Evolutionary conservation across 2,888 invertebrate species (phyloP).

Genomic region (Ethmia dodecea): DNA sequence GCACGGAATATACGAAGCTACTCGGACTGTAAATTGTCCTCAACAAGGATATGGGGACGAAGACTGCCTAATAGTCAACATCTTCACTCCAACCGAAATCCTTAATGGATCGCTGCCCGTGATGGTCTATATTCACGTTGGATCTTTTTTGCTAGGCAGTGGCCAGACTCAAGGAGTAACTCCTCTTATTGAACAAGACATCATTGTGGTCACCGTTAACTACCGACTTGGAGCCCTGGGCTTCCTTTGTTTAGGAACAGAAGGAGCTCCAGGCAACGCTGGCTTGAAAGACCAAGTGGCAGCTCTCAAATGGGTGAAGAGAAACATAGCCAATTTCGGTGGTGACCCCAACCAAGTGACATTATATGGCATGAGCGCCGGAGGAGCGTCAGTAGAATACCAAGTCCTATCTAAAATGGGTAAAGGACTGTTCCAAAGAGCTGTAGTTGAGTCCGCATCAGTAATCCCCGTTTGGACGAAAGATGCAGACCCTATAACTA

Average conservation of each 20-base stretch:
- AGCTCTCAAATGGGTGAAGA: constrained; percentile 30
- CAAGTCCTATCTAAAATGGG: constrained; percentile 30
- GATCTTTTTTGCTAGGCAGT: constrained; percentile 26
- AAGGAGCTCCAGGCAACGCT: constrained; percentile 36
- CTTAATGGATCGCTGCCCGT: constrained; percentile 21
- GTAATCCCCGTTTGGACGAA: constrained; percentile 27
- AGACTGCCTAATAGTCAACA: constrained; percentile 34
- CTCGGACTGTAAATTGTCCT: constrained; percentile 28
- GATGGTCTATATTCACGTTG: constrained; percentile 32
- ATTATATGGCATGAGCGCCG: constrained; percentile 42
- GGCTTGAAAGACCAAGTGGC: constrained; percentile 37
- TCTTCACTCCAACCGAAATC: constrained; percentile 27
- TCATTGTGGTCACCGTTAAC: constrained; percentile 33
- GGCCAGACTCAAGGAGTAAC: constrained; percentile 27
- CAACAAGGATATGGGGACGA: constrained; percentile 32
- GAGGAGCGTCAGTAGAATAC: constrained; percentile 32
- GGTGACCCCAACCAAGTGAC: constrained; percentile 37
- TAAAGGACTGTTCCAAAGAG: constrained; percentile 30
- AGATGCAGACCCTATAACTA: constrained; percentile 24
- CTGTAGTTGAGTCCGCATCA: constrained; percentile 32
- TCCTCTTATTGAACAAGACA: constrained; percentile 26
- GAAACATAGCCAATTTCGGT: constrained; percentile 35
- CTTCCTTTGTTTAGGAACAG: constrained; percentile 30
- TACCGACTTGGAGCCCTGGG: constrained; percentile 34
- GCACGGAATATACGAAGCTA: constrained; percentile 26